Conservation (phyloP, 92 coral and sea anemone species). For the Porites lobata region DNA sequence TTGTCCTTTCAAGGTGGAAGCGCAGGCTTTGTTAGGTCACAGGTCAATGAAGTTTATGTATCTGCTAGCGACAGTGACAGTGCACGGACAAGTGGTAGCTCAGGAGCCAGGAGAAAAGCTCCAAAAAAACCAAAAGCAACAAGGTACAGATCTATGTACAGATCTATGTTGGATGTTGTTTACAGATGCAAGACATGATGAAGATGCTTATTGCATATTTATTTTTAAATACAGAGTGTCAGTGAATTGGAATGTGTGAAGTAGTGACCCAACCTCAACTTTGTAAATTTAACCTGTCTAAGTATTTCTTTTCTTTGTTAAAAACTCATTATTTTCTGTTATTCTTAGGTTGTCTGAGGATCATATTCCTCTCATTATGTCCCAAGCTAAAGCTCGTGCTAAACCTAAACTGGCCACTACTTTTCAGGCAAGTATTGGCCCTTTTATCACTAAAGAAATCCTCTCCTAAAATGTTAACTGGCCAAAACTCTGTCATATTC, state of each 20-base stretch:
- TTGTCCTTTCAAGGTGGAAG: constrained; percentile 44
- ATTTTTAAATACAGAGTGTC: too few species aligned
- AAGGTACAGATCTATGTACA: constrained; percentile 63
- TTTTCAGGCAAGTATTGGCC: constrained; percentile 51
- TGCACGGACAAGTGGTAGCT: constrained; percentile 77
- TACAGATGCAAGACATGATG: too few species aligned
- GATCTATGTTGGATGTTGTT: background rate
- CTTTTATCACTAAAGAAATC: too few species aligned
- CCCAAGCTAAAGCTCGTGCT: constrained; percentile 57
- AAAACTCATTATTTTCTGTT: background rate
- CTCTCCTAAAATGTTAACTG: background rate
- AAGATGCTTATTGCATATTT: too few species aligned
- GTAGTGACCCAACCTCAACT: too few species aligned
- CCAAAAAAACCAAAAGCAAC: constrained; percentile 45
- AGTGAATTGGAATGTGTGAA: too few species aligned
- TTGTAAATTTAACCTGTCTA: too few species aligned
- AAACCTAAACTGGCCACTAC: constrained; percentile 68
- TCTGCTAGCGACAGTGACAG: constrained; percentile 78
- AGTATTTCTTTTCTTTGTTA: too few species aligned
- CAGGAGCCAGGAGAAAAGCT: constrained; percentile 76
- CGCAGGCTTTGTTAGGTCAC: constrained; percentile 41
- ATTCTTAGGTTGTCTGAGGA: constrained; percentile 54
- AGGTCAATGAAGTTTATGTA: constrained; percentile 41
- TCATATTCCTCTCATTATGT: constrained; percentile 59
- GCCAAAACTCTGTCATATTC: background rate